A percentile compares a stretch with the other conserved stretches of the same genome.
Evolutionary conservation across 2,797 vertebrate genomes (phyloP).

Genomic region (Sebastes oblongus): DNA sequence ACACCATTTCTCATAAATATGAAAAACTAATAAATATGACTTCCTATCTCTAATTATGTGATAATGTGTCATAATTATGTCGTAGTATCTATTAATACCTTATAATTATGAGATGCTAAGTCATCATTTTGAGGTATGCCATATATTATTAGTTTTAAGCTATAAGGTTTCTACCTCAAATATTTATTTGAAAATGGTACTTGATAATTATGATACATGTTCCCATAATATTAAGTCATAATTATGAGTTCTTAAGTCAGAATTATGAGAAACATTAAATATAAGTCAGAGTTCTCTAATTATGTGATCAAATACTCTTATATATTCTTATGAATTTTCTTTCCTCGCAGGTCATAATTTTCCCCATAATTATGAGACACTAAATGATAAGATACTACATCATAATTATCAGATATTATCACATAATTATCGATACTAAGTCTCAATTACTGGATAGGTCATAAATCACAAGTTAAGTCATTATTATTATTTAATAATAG

Average conservation of each 20-base stretch:
- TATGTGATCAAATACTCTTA: background rate
- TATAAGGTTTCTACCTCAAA: background rate
- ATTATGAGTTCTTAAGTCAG: background rate
- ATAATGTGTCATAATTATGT: background rate
- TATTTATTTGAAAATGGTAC: background rate
- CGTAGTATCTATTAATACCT: background rate
- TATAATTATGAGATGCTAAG: background rate
- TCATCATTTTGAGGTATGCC: background rate
- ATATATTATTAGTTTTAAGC: background rate
- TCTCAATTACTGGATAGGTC: background rate
- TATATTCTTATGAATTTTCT: background rate
- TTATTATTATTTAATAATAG: background rate
- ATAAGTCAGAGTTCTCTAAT: background rate
- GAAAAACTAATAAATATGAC: background rate
- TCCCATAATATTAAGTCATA: background rate
- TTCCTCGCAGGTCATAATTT: background rate
- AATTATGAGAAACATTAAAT: background rate
- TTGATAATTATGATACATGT: background rate
- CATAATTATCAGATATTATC: background rate
- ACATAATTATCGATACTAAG: background rate
- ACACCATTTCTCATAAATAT: background rate
- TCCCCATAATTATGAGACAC: background rate
- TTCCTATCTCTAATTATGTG: background rate
- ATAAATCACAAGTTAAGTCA: background rate
- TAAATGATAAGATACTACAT: background rate